Evolutionary conservation across 2,888 invertebrate species (phyloP).

Genomic region (Lasioglossum malachurum): DNA sequence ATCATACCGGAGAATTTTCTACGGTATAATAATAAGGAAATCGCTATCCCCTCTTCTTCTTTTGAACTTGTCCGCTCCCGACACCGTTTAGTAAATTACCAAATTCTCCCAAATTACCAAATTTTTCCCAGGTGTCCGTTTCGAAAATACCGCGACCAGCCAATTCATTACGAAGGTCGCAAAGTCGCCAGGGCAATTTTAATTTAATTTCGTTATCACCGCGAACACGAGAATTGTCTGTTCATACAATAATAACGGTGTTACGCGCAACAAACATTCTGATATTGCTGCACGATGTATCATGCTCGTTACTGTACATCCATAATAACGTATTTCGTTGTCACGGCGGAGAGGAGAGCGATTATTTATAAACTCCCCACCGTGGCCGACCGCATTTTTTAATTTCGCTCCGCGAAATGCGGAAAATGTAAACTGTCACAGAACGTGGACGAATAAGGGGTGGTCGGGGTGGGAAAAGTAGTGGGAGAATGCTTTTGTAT

Average conservation of each 20-base stretch:
- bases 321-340: slow-evolving; percentile 29
- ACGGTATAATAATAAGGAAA: too few relatives aligned
- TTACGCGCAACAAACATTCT: background rate
- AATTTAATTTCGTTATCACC: background rate
- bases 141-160: background rate
- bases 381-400: slow-evolving; percentile 45
- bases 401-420: slow-evolving; percentile 30
- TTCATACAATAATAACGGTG: background rate
- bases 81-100: too few relatives aligned
- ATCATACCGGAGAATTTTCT: too few relatives aligned
- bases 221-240: background rate
- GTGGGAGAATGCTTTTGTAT: slow-evolving; percentile 36
- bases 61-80: too few relatives aligned
- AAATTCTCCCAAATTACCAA: too few relatives aligned
- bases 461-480: too few relatives aligned
- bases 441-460: background rate
- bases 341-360: slow-evolving; percentile 4
- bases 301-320: background rate
- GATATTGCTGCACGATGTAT: background rate
- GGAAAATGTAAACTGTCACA: slow-evolving; percentile 55
- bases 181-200: background rate
- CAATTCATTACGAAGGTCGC: background rate
- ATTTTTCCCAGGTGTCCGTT: background rate
- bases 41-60: too few relatives aligned
- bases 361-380: slow-evolving; percentile 42